phyloP scores from a whole-genome alignment of 1,140 invertebrate genomes.

The Dolichoris vasculosae region DNA sequence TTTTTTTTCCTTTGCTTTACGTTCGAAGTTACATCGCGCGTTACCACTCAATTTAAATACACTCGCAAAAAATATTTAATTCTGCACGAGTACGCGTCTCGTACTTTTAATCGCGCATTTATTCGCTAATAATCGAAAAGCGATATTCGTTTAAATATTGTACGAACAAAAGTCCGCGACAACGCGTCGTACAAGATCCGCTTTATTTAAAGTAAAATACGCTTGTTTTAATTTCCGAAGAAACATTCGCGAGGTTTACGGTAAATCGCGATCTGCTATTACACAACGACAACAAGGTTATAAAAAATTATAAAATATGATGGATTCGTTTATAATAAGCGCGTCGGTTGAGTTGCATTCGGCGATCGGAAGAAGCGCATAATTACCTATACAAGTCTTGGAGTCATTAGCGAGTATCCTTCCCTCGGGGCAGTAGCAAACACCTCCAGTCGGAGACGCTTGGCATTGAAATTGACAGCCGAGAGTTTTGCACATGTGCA shows the following conservation, averaged over 20 bases:
- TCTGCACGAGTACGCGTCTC: too few species aligned
- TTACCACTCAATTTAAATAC: neutral
- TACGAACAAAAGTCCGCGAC: too few species aligned
- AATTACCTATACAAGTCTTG: constrained; percentile 87
- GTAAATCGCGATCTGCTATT: too few species aligned
- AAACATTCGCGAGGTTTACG: too few species aligned
- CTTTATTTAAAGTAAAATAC: too few species aligned
- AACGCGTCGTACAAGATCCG: too few species aligned
- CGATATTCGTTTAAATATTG: too few species aligned
- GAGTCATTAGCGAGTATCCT: constrained; percentile 85
- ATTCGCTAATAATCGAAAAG: neutral
- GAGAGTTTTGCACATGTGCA: constrained; percentile 83
- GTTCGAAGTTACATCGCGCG: neutral
- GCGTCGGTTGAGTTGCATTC: neutral
- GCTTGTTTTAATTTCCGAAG: too few species aligned
- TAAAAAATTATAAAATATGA: too few species aligned
- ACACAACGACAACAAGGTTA: too few species aligned
- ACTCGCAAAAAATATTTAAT: too few species aligned
- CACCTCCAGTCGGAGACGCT: constrained; percentile 90
- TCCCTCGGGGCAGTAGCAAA: constrained; percentile 90
- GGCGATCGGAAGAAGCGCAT: neutral
- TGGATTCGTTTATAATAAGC: neutral
- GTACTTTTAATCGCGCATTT: too few species aligned
- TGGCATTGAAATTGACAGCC: constrained; percentile 93
- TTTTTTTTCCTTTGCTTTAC: neutral